Conservation (phyloP, 2,113 vertebrate species). For the Lasiurus cinereus region DNA sequence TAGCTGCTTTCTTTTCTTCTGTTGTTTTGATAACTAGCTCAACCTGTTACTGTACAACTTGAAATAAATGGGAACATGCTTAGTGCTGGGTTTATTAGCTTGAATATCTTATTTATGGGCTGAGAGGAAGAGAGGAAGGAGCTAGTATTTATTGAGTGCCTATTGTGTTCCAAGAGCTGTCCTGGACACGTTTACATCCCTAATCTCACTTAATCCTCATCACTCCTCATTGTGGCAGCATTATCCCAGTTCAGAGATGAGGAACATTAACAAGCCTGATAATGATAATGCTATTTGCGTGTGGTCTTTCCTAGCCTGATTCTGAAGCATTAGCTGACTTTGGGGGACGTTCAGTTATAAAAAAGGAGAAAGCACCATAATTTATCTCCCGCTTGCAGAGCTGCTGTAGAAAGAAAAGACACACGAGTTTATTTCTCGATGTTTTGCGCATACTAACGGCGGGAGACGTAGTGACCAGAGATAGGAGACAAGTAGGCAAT, state of each 20-base stretch:
- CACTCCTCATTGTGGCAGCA: slow-evolving; percentile 56
- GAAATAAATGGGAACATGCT: slow-evolving; percentile 62
- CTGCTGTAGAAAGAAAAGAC: slow-evolving; percentile 19
- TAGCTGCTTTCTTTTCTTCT: slow-evolving; percentile 30
- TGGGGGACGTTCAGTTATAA: slow-evolving; percentile 44
- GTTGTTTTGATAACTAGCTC: slow-evolving; percentile 46
- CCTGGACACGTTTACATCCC: slow-evolving; percentile 59
- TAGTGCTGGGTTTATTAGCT: slow-evolving; percentile 66
- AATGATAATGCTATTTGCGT: slow-evolving; percentile 53
- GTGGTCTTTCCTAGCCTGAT: slow-evolving; percentile 46
- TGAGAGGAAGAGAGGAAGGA: slow-evolving; percentile 58
- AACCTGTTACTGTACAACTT: slow-evolving; percentile 55
- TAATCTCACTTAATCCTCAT: slow-evolving; percentile 71
- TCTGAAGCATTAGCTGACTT: slow-evolving; percentile 57
- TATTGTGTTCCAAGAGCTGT: slow-evolving; percentile 67
- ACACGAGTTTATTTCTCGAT: background rate
- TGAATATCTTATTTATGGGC: slow-evolving; percentile 65
- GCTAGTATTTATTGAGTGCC: slow-evolving; percentile 70
- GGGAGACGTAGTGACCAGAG: background rate
- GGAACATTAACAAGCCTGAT: slow-evolving; percentile 55
- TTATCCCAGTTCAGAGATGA: slow-evolving; percentile 61
- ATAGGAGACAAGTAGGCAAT: background rate
- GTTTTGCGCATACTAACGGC: background rate
- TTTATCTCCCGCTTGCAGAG: slow-evolving; percentile 52
- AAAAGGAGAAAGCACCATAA: slow-evolving; percentile 45